Base-by-base conservation (phyloP, 2,888 invertebrate genomes). In the Steromphala cineraria region DNA sequence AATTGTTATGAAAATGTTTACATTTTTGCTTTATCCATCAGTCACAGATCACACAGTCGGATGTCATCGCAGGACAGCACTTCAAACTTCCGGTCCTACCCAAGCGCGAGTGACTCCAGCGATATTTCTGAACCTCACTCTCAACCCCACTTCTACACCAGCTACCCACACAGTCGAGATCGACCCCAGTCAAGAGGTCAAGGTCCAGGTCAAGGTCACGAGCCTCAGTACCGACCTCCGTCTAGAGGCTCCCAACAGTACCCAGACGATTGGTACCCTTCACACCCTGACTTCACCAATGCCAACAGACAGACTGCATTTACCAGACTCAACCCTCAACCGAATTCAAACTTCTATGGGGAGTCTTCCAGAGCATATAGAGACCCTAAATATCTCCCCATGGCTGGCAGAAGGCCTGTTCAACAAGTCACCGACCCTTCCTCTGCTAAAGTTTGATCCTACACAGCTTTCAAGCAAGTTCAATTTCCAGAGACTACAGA, bases 381-480 rank as follows among this genome's bases (percentile, higher is more conserved):
- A 77, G 87, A 88, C 56, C 87, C 89, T 56, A 83, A 86, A 46
- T 86, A 83, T 76, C 83, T 86, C 56, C 80, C 87, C n/a, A 84
- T 86, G 80, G 88, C 87, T 24, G 88, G 86, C 28, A 88, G 87
- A 81, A 82, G 89, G 56, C 84, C 86, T 31, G 88, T 87, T 8
- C 84, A 87, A 67, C 80, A 87, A 8, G 81, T 88, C 40, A 80
- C 88, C 28, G 89, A 90, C 67, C 87, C 91, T 10, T 88, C 88
- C 24, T 90, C 90, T 13, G 90, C 91, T 2, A 91, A 91, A 88
- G 91, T 91, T 53, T 91, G 89, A 90, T 28, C 19, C 0, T 71
- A 36, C 36, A 36, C 2, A 36, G 36, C 46, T 46, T n/a, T n/a
- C n/a, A n/a, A n/a, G n/a, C n/a, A n/a, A n/a, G n/a, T n/a, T n/a